phyloP scores from a whole-genome alignment of 2,888 invertebrate genomes.

The Physocephala rufipes region DNA sequence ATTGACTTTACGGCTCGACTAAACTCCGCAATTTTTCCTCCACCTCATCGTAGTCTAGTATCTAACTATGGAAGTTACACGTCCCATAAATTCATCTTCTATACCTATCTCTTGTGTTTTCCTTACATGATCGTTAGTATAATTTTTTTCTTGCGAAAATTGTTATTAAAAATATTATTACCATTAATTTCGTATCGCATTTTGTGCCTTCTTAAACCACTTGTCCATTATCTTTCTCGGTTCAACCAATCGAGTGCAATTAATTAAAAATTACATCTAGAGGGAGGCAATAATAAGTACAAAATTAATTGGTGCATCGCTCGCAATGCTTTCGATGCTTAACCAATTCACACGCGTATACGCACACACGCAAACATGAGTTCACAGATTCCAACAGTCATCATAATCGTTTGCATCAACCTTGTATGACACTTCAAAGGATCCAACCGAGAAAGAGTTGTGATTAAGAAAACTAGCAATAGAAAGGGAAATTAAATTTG shows the following conservation, averaged over 20 bases:
- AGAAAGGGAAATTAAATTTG: constrained; percentile 10
- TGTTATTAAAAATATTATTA: constrained; percentile 11
- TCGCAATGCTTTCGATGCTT: not conserved
- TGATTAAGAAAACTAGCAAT: no score
- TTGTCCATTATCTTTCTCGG: constrained; percentile 1
- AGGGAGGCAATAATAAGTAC: constrained; percentile 23
- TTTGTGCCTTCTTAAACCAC: not conserved
- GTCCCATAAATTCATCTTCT: not conserved
- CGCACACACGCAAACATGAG: not conserved
- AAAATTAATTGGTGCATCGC: constrained; percentile 28
- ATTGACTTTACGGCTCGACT: no score
- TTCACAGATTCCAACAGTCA: not conserved
- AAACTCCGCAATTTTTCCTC: no score
- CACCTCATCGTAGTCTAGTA: no score
- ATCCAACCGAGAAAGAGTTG: no score
- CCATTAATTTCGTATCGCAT: not conserved
- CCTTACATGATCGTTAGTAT: no score
- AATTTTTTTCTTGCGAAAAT: no score
- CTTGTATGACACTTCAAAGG: not conserved
- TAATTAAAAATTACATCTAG: constrained; percentile 15
- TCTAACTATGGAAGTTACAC: no score
- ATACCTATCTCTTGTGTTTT: not conserved
- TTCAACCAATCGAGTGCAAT: constrained; percentile 25
- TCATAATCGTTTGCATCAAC: no score
- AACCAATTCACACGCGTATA: not conserved